Conservation (phyloP, 2,888 invertebrate genomes). For the Chalcis sispes region DNA sequence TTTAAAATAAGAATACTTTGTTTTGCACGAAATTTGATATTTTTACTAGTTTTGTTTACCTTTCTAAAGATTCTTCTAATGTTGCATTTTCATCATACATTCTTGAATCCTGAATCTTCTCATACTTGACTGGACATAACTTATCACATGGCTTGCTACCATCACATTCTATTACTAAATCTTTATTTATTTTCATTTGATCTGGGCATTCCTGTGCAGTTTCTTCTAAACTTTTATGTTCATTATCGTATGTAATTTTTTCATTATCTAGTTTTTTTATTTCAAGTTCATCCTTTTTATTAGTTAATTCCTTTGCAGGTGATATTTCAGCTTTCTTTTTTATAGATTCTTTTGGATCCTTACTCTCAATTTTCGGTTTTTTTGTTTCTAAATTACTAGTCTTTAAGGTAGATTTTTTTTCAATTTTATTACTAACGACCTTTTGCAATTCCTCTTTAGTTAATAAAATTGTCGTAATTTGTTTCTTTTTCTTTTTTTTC, state of each 20-base stretch:
- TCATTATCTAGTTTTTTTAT: slow-evolving; percentile 36
- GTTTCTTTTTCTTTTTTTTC: slow-evolving; percentile 88
- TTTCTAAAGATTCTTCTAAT: slow-evolving; percentile 71
- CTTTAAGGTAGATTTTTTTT: slow-evolving; percentile 56
- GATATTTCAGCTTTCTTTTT: slow-evolving; percentile 31
- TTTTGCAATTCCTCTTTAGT: slow-evolving; percentile 46
- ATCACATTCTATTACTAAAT: slow-evolving; percentile 69
- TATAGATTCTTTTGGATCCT: slow-evolving; percentile 25
- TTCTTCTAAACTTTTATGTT: slow-evolving; percentile 35
- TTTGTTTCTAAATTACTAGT: slow-evolving; percentile 38
- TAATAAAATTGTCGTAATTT: slow-evolving; percentile 56
- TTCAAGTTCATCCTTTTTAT: slow-evolving; percentile 16
- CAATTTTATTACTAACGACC: slow-evolving; percentile 42
- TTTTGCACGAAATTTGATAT: neutral
- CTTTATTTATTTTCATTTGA: slow-evolving; percentile 69
- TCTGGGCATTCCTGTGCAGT: slow-evolving; percentile 59
- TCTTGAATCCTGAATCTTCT: slow-evolving; percentile 71
- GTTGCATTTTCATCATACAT: slow-evolving; percentile 74
- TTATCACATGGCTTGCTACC: slow-evolving; percentile 69
- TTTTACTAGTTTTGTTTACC: slow-evolving; percentile 33
- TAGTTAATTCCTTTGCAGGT: neutral
- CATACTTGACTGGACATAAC: slow-evolving; percentile 69
- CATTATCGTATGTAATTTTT: slow-evolving; percentile 1
- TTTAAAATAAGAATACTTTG: too few relatives aligned
- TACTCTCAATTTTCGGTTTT: slow-evolving; percentile 49